Evolutionary conservation across 2,113 vertebrate genomes (phyloP).

Genomic region (Phocoena phocoena): DNA sequence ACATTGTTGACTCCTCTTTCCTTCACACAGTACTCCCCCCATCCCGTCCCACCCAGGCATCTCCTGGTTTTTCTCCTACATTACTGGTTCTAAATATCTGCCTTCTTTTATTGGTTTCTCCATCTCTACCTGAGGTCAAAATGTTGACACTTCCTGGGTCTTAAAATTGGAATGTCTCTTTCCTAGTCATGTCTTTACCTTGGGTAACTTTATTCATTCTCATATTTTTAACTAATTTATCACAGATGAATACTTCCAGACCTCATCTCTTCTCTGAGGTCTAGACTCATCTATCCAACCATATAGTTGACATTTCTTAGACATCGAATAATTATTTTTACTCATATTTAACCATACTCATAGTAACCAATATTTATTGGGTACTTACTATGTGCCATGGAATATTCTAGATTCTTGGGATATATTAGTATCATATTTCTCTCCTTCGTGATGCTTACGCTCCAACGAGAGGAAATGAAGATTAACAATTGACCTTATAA

Average conservation of each 20-base stretch:
- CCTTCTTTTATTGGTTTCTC: not conserved
- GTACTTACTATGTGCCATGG: not conserved
- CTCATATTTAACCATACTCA: not conserved
- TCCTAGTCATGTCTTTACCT: not conserved
- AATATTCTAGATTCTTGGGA: not conserved
- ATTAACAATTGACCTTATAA: not conserved
- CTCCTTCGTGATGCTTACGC: not conserved
- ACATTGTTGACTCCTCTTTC: not conserved
- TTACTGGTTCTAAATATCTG: not conserved
- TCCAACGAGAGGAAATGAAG: not conserved
- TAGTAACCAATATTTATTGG: not conserved
- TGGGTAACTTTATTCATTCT: not conserved
- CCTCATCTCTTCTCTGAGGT: not conserved
- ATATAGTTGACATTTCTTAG: not conserved
- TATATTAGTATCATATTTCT: not conserved
- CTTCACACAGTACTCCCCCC: not conserved
- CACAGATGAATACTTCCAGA: not conserved
- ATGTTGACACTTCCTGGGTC: not conserved
- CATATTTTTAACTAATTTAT: not conserved
- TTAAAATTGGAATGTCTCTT: not conserved
- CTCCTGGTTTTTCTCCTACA: not conserved
- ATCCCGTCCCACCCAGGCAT: not conserved
- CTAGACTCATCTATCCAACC: not conserved
- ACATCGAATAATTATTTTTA: not conserved
- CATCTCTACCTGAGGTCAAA: not conserved